Base-by-base conservation (phyloP, 2,888 invertebrate genomes). In the Drosophila mercatorum region DNA sequence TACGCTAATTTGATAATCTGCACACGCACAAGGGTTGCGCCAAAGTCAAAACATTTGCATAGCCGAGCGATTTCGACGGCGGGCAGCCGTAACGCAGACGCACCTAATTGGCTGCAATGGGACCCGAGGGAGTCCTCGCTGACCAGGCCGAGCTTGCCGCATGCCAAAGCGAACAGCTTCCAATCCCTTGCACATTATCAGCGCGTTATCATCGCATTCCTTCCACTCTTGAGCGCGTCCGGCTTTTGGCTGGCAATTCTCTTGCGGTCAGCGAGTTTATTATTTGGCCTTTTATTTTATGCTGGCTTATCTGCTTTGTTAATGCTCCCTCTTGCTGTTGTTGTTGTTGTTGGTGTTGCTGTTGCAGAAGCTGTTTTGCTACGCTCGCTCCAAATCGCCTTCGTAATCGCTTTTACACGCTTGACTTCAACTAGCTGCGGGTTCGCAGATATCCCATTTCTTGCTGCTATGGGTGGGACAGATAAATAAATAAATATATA, bases 41-140 rank as follows among this genome's bases (percentile, higher is more conserved):
- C 22, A 26, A 8, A n/a, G 44, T 17, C 28, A 60, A 56, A 65
- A 61, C 89, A 92, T 92, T 92, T 91, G 91, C 91, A 92, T 92
- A 84, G 89, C 83, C 80, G 86, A 86, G 84, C 87, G 86, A 80
- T 47, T 44, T 17, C 41, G 56, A 26, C 22, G 59, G 31, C 14
- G 64, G 47, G 46, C 31, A 38, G 22, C 68, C 61, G 70, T 53
- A 74, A 72, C 78, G 17, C 17, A 83, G 72, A 78, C 75, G 84
- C 91, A 90, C 92, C 92, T 92, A 92, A 92, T 92, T 92, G 92
- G 92, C 92, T 92, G 88, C 91, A 91, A 92, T 91, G 91, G 92
- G 81, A 90, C 92, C 92, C 92, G 87, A 88, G 92, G 92, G 92
- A 92, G 66, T 76, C 28, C 49, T 34, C 5, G 34, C 79, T 73